Base-by-base conservation (phyloP, 1,140 invertebrate species). In the Drosophila bipectinata region DNA sequence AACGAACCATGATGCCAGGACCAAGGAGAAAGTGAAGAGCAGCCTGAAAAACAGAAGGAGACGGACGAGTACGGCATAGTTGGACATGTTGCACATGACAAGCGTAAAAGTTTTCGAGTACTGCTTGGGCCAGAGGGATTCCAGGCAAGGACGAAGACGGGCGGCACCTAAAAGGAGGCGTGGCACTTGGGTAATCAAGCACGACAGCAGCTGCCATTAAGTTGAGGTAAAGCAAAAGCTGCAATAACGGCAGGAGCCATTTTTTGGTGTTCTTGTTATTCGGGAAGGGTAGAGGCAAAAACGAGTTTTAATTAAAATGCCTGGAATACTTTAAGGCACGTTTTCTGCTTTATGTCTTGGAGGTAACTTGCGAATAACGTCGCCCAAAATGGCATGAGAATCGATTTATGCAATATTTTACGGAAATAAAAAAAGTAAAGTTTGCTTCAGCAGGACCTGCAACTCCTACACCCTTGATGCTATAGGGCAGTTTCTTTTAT, bases 1-100 rank as follows among this genome's bases (percentile, higher is more conserved):
- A 59, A 26, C 41, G 41, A 49, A 32, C 18, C 45, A 7, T 14
- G 39, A 12, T 14, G 21, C 8, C 30, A 14, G 55, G 15, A 57
- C 9, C 21, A 0, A 34, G 58, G 15, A 61, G 9, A 18, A 59
- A 5, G 32, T 0, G 44, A 10, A 24, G 49, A 60, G 26, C 54
- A 4, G 1, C n/a, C 26, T 4, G 39, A n/a, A 37, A 37, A 41
- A 14, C 41, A 53, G 41, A 56, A 18, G 51, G 51, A 66, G 72
- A 44, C 59, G 72, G 49, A 81, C 44, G 80, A 64, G 57, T 64
- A 74, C 61, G 75, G 58, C 60, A 81, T 78, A 80, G 82, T 85
- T 85, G 81, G 82, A 81, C 82, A 85, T 84, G 82, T 85, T 85
- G 77, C 82, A 85, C 82, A 87, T 85, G 82, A 78, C 77, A 81